These are phyloP conservation scores for Taurulus bubalis DNA, from an alignment of 2,113 vertebrate species.

Conservation along the genomic window DNA sequence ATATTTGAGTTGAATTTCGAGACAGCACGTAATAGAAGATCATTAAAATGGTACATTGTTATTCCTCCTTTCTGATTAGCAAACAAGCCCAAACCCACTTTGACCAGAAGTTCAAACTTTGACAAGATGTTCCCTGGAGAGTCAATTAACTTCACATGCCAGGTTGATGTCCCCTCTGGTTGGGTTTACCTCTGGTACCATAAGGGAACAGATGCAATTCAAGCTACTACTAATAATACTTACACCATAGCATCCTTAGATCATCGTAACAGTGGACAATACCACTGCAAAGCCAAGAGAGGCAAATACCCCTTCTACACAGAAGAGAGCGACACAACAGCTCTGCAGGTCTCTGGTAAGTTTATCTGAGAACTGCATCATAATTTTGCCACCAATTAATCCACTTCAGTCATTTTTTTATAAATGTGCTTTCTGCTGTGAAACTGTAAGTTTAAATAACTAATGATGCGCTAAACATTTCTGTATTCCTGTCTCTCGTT, in stretches of 20 bases:
- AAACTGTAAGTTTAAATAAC: not conserved
- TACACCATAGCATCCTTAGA: not conserved
- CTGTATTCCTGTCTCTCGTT: not conserved
- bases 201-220: not conserved
- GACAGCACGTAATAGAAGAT: not conserved
- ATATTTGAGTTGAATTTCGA: not conserved
- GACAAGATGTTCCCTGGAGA: conserved; percentile 44
- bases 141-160: conserved; percentile 43
- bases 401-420: not conserved
- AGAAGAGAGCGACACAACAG: conserved; percentile 23
- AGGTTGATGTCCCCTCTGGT: not conserved
- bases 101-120: not conserved
- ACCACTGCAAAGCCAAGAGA: conserved; percentile 58
- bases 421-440: not conserved
- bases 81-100: conserved; percentile 8
- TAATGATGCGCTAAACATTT: not conserved
- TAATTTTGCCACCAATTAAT: not conserved
- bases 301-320: conserved; percentile 12
- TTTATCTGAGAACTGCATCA: not conserved
- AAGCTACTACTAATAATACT: fast-evolving
- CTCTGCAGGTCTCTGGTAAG: conserved; percentile 49
- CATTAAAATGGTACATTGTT: not conserved
- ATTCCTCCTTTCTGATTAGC: conserved; percentile 12
- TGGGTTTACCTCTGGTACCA: conserved; percentile 60
- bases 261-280: conserved; percentile 13